Base-by-base conservation (phyloP, 2,797 vertebrate genomes). In the Merluccius polli region DNA sequence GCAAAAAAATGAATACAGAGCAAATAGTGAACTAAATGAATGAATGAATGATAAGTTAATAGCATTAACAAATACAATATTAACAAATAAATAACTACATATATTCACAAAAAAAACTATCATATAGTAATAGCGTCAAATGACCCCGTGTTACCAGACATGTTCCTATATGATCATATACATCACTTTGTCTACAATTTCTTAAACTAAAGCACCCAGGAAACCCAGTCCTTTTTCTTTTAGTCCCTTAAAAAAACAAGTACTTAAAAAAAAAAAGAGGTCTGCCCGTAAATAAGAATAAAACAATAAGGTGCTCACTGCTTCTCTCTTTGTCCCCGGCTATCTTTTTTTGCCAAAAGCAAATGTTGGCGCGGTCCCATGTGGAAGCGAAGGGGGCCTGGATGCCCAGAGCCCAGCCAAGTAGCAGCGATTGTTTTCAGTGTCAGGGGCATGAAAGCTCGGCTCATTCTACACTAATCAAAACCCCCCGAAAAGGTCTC, bases 381-480 rank as follows among this genome's bases (percentile, higher is more conserved):
- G 86, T 89, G 84, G 87, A 91, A 89, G 92, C 90, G 87, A 92
- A 84, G 88, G 90, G 89, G 89, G 90, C 89, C 90, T 92, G 80
- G 87, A 88, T 92, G 91, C 91, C 90, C 88, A 90, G 87, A 87
- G 91, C 89, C 91, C 89, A 93, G 91, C 91, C 90, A 92, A 93
- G 92, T 93, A 90, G 91, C 93, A 93, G 90, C 90, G 84, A 94
- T 94, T 95, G 92, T 94, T 92, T 92, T 91, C 89, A 86, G 87
- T 89, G 93, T 94, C 90, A 88, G 90, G 93, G 92, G 92, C 93
- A 93, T 94, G 92, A 94, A 94, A 94, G 93, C 93, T 85, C 87
- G 89, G 92, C 93, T 94, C 88, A 79, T 93, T 94, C 92, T 90
- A 85, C 90, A 91, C 90, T 93, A 94, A 94, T 95, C 92, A 92